Evolutionary conservation across 2,888 invertebrate species (phyloP), one percentile per base, ranked within the genome.

Genomic region (Emesis furor): DNA sequence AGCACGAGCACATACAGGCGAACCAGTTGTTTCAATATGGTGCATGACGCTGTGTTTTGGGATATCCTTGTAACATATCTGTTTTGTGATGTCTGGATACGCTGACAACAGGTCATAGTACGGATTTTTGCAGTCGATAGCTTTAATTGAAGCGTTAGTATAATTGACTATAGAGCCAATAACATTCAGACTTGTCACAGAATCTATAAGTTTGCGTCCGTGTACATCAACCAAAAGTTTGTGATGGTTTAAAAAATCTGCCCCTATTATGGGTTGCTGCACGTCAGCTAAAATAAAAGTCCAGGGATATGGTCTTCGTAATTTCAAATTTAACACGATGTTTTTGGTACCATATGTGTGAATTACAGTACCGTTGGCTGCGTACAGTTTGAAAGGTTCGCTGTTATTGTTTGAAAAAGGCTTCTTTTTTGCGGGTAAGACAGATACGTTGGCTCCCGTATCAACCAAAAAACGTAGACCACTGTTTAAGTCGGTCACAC

Each of bases 161-260:
- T 65, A 73, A 8, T 51, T 71, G 3, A 83, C 79, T 17, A 79
- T 76, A 83, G 73, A 83, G 92, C 92, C 92, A 71, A 75, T 73
- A 76, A 84, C 76, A 32, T 80, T 80, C 55, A 85, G 76, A 78
- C 68, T 77, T n/a, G 80, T 85, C 51, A 82, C 71, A 3, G 35
- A 51, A 71, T 85, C 85, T 35, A 82, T 76, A 17, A 84, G 79
- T 76, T 67, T 84, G 32, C 78, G 73, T n/a, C 73, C 62, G 32
- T 55, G 74, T 1, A 82, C 37, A 39, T 86, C 80, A 1, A 83
- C 83, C 39, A 35, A 35, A 35, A 35, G 35, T 35, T 35, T 35
- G 35, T 35, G 35, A 35, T 35, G 35, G 35, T 35, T 80, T 71
- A 83, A 80, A 62, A 83, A 83, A 75, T 86, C 83, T 42, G 80